Evolutionary conservation across 2,888 invertebrate species (phyloP).

Genomic region (Papilio demoleus): DNA sequence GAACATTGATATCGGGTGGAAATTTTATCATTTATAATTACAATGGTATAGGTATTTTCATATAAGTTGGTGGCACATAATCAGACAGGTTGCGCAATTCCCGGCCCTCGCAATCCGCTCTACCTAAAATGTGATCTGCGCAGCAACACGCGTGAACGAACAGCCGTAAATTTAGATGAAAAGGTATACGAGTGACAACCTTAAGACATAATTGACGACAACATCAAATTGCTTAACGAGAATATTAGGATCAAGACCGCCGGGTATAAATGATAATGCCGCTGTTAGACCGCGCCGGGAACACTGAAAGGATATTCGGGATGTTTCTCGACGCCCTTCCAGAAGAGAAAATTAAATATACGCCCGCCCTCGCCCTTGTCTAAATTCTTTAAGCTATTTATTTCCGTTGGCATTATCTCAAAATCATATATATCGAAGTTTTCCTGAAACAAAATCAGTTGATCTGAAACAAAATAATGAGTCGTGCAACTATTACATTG

Average conservation of each 20-base stretch:
- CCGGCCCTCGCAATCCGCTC: too few species aligned
- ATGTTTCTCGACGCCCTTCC: constrained; percentile 87
- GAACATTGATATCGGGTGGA: too few species aligned
- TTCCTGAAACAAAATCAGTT: constrained; percentile 63
- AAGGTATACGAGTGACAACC: background rate
- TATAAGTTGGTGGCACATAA: too few species aligned
- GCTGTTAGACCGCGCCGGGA: constrained; percentile 33
- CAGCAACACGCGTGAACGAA: too few species aligned
- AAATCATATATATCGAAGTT: constrained; percentile 88
- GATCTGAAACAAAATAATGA: constrained; percentile 18
- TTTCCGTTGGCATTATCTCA: constrained; percentile 81
- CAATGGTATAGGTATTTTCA: too few species aligned
- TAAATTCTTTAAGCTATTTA: constrained; percentile 79
- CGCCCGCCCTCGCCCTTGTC: constrained; percentile 86
- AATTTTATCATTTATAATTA: too few species aligned
- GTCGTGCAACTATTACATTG: constrained; percentile 15
- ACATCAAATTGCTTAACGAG: constrained; percentile 17
- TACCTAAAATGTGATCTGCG: too few species aligned
- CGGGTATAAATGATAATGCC: constrained; percentile 26
- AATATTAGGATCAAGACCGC: constrained; percentile 25
- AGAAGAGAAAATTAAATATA: constrained; percentile 87
- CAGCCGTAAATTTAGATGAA: background rate
- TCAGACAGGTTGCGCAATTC: too few species aligned
- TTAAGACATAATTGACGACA: constrained; percentile 23
- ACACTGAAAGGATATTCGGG: constrained; percentile 87